Evolutionary conservation across 1,140 invertebrate species (phyloP), one percentile per base, ranked within the genome.

Genomic region (Lordiphosa mommai): DNA sequence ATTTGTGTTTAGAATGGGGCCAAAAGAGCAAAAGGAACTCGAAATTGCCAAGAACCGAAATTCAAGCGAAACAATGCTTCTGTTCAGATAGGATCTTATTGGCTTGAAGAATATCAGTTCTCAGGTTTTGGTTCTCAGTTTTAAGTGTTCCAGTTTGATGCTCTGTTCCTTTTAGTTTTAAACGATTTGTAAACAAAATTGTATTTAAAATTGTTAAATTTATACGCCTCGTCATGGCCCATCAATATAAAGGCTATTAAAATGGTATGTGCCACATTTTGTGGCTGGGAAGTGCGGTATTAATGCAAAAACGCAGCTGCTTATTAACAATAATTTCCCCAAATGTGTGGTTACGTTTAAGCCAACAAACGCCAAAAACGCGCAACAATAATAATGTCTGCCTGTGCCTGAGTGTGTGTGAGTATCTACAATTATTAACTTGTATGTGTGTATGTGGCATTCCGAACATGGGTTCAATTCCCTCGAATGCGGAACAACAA

Each of bases 261-360:
- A 36, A 36, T 43, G 40, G 12, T 5, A 23, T 23, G 20, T 43
- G 40, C 40, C 40, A 47, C 44, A 32, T 34, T 41, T 64, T 46
- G 61, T 29, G 40, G 32, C 60, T 29, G 20, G 34, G 40, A 48
- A 47, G 30, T 47, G 44, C 27, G 20, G 37, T 44, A 65, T 56
- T 65, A 67, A 61, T 56, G 43, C 46, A 36, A 59, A 43, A 58
- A 55, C 76, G 55, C 76, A 80, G 76, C 76, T 80, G 76, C 70
- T 82, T 80, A 74, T 80, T 80, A 73, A 80, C 76, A 67, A 80
- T 80, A 67, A 80, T 80, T 80, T 73, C 61, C 76, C 76, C 76
- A 80, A 80, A 80, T 67, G 76, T 71, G 66, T 52, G 76, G 76
- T 80, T 80, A 82, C 70, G 66, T 70, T 80, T 73, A 74, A 73